Conservation (phyloP, 2,888 invertebrate species). For the Perizoma flavofasciatum region DNA sequence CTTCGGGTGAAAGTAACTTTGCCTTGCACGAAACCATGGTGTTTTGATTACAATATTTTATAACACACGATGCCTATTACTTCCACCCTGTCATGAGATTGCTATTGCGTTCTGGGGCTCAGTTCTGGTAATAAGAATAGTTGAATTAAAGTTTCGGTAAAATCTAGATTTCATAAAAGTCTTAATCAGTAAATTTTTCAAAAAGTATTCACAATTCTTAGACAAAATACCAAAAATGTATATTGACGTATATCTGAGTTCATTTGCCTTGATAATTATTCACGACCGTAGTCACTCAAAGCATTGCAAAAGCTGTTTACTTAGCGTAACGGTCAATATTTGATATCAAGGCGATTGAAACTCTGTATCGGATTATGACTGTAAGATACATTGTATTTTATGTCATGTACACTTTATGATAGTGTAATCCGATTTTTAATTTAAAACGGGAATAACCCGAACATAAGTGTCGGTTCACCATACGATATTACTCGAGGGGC, state of each 20-base stretch:
- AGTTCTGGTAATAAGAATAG: too few relatives aligned
- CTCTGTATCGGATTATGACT: constrained; percentile 6
- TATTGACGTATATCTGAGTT: too few relatives aligned
- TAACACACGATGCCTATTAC: neutral
- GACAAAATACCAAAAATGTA: too few relatives aligned
- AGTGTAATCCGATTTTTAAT: constrained; percentile 39
- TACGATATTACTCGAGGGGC: constrained; percentile 1
- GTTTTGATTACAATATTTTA: neutral
- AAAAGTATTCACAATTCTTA: too few relatives aligned
- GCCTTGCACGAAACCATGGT: constrained; percentile 9
- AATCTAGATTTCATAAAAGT: too few relatives aligned
- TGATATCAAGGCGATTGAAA: constrained; percentile 31
- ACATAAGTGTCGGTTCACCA: constrained; percentile 26
- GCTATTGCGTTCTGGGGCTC: too few relatives aligned
- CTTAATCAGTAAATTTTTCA: too few relatives aligned
- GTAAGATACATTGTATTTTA: constrained; percentile 14
- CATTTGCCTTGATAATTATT: too few relatives aligned
- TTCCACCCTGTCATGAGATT: neutral
- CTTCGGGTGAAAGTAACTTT: constrained; percentile 37
- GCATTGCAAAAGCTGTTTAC: constrained; percentile 22
- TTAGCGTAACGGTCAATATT: constrained; percentile 37
- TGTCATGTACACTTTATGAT: constrained; percentile 29
- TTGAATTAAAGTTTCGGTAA: too few relatives aligned
- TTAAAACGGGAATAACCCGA: constrained; percentile 29
- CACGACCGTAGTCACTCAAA: neutral